Base-by-base conservation (phyloP, 2,888 invertebrate genomes). In the Scrobipalpa atriplicella region DNA sequence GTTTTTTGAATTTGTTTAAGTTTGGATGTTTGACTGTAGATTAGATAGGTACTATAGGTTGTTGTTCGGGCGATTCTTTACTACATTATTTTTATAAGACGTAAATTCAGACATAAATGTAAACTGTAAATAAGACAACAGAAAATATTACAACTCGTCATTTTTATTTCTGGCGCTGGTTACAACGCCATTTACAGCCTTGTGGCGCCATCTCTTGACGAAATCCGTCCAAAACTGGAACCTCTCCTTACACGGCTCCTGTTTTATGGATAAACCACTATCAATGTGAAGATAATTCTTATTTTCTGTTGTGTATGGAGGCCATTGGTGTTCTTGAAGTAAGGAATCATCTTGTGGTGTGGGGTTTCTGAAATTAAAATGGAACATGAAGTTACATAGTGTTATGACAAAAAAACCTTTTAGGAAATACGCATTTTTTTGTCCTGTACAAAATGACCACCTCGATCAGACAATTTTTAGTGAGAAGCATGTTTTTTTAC, bases 191-290 rank as follows among this genome's bases (percentile, higher is more conserved):
- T 85, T 72, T 3, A 80, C 75, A 16, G 88, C 83, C 66, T 70
- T 75, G 66, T 75, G 72, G 66, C 73, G 75, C 88, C 92, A 93
- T 78, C 85, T 89, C 13, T 73, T 74, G 54, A 92, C 78, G 70
- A 90, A 89, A 36, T 82, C 80, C 72, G 94, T 93, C 94, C 94
- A 94, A 75, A 94, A 94, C 54, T 87, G 76, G 67, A 94, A 92
- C 66, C 93, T 89, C 29, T 89, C 85, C 62, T 86, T 76, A 69
- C 91, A 87, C 8, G 94, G 87, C 79, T 94, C 88, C 18, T 81
- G 75, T 75, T 90, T 93, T 73, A 94, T 84, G 74, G 92, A 82
- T 43, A 94, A 77, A 51, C 84, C 77, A 70, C 90, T 89, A 67
- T 87, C 89, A 67, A 94, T 89, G 71, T 93, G 86, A 0, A 93